Conservation (phyloP, 2,888 invertebrate species). For the Heliconius cydno region DNA sequence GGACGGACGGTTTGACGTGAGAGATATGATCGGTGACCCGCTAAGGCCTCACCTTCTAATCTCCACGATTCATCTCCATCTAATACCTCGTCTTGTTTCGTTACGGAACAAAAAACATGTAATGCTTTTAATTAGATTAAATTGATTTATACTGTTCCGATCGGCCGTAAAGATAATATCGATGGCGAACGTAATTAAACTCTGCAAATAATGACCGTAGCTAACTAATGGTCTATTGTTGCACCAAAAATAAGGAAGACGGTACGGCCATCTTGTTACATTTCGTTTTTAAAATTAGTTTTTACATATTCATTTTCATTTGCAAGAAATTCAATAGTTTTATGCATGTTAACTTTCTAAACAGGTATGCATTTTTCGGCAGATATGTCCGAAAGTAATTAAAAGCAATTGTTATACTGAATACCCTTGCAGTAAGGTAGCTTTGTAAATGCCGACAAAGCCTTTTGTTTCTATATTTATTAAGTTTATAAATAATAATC, state of each 20-base stretch:
- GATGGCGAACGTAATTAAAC: slow-evolving; percentile 76
- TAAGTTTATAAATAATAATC: neutral
- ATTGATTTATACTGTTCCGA: slow-evolving; percentile 80
- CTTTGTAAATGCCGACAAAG: slow-evolving; percentile 72
- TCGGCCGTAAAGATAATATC: slow-evolving; percentile 67
- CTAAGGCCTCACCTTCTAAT: slow-evolving; percentile 73
- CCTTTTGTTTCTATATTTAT: neutral
- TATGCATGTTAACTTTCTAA: slow-evolving; percentile 44
- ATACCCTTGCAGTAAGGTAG: slow-evolving; percentile 59
- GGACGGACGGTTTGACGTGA: slow-evolving; percentile 79
- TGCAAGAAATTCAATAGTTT: slow-evolving; percentile 41
- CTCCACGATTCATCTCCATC: slow-evolving; percentile 75
- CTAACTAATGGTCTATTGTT: slow-evolving; percentile 59
- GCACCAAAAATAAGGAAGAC: slow-evolving; percentile 49
- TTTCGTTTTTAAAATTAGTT: neutral
- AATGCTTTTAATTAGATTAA: slow-evolving; percentile 84
- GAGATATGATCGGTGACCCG: slow-evolving; percentile 81
- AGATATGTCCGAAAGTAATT: slow-evolving; percentile 62
- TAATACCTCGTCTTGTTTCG: slow-evolving; percentile 81
- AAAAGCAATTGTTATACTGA: slow-evolving; percentile 76
- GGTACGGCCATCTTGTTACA: slow-evolving; percentile 37
- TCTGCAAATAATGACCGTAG: slow-evolving; percentile 73
- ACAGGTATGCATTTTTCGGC: slow-evolving; percentile 34
- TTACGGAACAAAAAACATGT: slow-evolving; percentile 80
- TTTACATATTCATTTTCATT: slow-evolving; percentile 29